Evolutionary conservation across 1,140 invertebrate genomes (phyloP), one percentile per base, ranked within the genome.

Genomic region (Neodiprion pinetum): DNA sequence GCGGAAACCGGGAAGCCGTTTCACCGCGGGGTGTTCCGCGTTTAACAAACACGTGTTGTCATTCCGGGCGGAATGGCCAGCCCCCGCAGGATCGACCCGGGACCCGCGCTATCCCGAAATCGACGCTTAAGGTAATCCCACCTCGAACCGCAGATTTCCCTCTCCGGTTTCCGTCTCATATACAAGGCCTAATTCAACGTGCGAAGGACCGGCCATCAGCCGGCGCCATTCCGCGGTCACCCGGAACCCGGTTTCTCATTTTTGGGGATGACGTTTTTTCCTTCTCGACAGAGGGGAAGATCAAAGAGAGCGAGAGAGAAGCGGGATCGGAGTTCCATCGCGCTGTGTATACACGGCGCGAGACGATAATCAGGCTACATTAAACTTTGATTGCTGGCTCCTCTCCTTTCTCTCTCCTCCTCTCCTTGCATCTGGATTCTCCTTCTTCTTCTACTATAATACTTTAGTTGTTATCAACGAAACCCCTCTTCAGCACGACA

Each of bases 101-200:
- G 65, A 14, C 28, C 74, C 66, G 76, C 11, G 53, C 53, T 61
- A 17, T 61, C 53, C 7, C 75, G 72, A 10, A 70, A 70, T 71
- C 69, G 73, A 66, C 76, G 76, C 79, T 80, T 80, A 79, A 67
- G 75, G 73, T 74, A 79, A 74, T 77, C 73, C 73, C 69, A 71
- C 28, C 53, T 68, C 21, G 72, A 50, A 71, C 74, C 76, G 75
- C 75, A 71, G 75, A 75, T 80, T 71, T 40, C 67, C 17, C n/a
- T 28, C 49, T 50, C 74, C 70, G 10, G 48, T 53, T 47, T 72
- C 17, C 68, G 71, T 66, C 75, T 65, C 73, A 69, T 23, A 17
- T 28, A 74, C 68, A 53, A 9, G 21, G 65, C 21, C 48, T 68
- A 66, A 70, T 66, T 28, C 48, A 17, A 21, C 47, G 17, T 72